Percentiles rank a stretch among this genome's conserved stretches.
These are phyloP conservation scores for Oncorhynchus tshawytscha DNA, from an alignment of 2,113 vertebrate genomes.

Conservation along the genomic window DNA sequence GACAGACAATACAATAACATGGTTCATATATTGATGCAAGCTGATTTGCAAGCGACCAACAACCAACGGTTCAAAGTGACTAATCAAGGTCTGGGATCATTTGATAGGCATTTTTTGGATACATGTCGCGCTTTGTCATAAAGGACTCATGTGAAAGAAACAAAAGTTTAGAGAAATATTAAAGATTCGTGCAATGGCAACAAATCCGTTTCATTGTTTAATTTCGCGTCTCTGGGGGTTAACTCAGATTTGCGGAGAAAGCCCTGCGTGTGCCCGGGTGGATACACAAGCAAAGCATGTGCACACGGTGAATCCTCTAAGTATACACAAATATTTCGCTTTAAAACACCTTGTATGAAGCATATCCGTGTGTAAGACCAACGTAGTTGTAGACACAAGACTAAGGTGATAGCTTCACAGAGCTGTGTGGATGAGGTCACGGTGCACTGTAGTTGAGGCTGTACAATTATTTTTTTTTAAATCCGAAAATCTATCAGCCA, in stretches of 20 bases:
- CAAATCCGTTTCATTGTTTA: slow-evolving; percentile 77
- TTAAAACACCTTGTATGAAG: not conserved
- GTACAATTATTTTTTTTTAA: slow-evolving; percentile 67
- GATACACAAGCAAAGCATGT: slow-evolving; percentile 30
- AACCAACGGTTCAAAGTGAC: slow-evolving; percentile 56
- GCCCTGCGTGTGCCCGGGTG: slow-evolving; percentile 47
- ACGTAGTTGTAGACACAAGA: not conserved
- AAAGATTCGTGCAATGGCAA: slow-evolving; percentile 32
- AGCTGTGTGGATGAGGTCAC: slow-evolving; percentile 29
- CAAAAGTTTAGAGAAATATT: not conserved
- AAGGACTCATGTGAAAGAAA: slow-evolving; percentile 1
- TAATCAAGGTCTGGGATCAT: slow-evolving; percentile 26
- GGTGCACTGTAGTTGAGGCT: slow-evolving; percentile 38
- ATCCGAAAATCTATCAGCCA: slow-evolving; percentile 79
- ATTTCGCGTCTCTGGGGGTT: slow-evolving; percentile 77
- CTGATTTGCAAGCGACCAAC: slow-evolving; percentile 62
- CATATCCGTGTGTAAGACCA: not conserved
- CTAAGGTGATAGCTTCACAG: slow-evolving; percentile 10
- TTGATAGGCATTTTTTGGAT: not conserved
- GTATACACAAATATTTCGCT: not conserved
- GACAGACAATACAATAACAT: slow-evolving; percentile 67
- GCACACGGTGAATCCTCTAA: slow-evolving; percentile 22
- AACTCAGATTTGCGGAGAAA: slow-evolving; percentile 59
- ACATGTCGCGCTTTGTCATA: not conserved
- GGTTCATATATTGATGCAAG: slow-evolving; percentile 58